A percentile compares a stretch with the other conserved stretches of the same genome.
Evolutionary conservation across 2,113 vertebrate species (phyloP).

Genomic region (Pagrus major): DNA sequence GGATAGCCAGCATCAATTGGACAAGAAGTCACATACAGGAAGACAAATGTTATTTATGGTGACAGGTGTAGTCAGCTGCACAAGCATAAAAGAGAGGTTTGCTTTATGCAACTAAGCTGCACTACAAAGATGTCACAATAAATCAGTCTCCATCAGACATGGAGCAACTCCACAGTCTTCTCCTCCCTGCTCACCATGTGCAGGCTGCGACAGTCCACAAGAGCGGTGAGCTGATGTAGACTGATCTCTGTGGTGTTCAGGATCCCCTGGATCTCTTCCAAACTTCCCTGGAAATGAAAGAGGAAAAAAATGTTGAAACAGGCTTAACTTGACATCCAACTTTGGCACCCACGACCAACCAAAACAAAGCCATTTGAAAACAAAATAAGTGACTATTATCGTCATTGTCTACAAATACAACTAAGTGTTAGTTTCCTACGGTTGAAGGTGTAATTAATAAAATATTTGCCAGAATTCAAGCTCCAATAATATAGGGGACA

Average conservation of each 20-base stretch:
- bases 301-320: conserved; percentile 30
- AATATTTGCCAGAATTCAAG: too few species aligned
- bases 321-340: conserved; percentile 18
- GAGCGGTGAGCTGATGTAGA: conserved; percentile 96
- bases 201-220: conserved; percentile 97
- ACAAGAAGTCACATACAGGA: conserved; percentile 36
- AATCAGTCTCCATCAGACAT: conserved; percentile 29
- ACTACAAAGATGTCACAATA: conserved; percentile 47
- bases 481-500: too few species aligned
- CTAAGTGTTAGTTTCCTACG: not conserved
- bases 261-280: conserved; percentile 91
- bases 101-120: conserved; percentile 36
- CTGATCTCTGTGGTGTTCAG: conserved; percentile 94
- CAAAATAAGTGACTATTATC: not conserved
- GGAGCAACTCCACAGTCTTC: not conserved
- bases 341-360: not conserved
- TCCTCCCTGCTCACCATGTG: conserved; percentile 90
- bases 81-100: conserved; percentile 19
- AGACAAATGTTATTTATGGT: conserved; percentile 42
- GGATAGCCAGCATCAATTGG: conserved; percentile 24
- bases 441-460: too few species aligned
- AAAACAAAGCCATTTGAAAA: not conserved
- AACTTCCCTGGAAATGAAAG: conserved; percentile 84
- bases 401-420: not conserved
- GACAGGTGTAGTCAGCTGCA: conserved; percentile 62